Base-by-base conservation (phyloP, 2,888 invertebrate genomes). In the Sesamia inferens region DNA sequence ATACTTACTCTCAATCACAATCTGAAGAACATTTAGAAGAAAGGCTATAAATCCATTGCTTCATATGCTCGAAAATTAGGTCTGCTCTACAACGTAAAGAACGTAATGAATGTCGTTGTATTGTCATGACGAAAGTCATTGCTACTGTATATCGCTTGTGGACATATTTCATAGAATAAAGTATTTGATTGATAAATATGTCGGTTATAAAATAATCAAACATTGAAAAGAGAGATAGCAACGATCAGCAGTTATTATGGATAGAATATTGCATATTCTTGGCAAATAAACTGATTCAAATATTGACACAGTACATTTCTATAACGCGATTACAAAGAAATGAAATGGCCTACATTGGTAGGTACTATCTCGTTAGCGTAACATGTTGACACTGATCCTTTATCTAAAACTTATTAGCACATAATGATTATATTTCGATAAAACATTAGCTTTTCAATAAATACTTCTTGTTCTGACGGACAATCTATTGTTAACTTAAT, bases 161-260 rank as follows among this genome's bases (percentile, higher is more conserved):
- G 13, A 66, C 16, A 48, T 47, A 74, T 74, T 66, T 67, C 44
- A 51, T 59, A 51, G 19, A n/a, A 64, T 44, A 11, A 22, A 31
- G 16, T 58, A 14, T 54, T 39, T 47, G 22, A 54, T 61, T 67
- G 24, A 31, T 57, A 77, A 31, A 68, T 48, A 68, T 13, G 4
- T 55, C 14, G 14, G 14, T 24, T 78, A 11, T 62, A 24, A 51
- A 55, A 51, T 77, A 8, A 31, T 42, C 19, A 62, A 75, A 48
- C 61, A 48, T 24, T 69, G 13, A 11, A 44, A 47, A 54, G 13
- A 31, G 4, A 44, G 39, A 2, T 39, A 51, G 14, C 61, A 54
- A 5, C 14, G 22, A 47, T 22, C 55, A 22, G n/a, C 19, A 61
- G n/a, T 6, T 24, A 44, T 68, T 61, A 42, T 55, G 22, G 62